Percentiles rank a stretch among this genome's conserved stretches.
phyloP scores from a whole-genome alignment of 1,140 invertebrate species.

The Anastatus disparis region DNA sequence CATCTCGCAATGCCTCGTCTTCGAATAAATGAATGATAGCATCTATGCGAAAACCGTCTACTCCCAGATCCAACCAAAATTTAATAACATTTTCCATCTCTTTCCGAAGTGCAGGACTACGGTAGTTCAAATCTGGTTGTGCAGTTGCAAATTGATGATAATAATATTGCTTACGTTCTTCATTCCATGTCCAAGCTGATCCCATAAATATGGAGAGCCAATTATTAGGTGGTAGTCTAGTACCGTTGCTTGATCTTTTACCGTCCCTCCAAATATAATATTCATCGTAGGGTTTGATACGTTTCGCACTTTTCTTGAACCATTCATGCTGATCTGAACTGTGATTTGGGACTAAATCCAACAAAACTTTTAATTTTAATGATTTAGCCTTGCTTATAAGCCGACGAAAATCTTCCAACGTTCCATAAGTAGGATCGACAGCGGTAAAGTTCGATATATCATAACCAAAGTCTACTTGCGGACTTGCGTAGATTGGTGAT shows the following conservation, averaged over 20 bases:
- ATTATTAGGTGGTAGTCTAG: constrained; percentile 51
- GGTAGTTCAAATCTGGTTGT: constrained; percentile 78
- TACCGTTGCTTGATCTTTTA: constrained; percentile 46
- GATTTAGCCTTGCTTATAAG: constrained; percentile 63
- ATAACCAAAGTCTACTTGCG: constrained; percentile 71
- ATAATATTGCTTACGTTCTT: constrained; percentile 70
- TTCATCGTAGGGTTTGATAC: constrained; percentile 71
- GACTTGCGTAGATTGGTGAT: constrained; percentile 70
- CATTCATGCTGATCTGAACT: constrained; percentile 76
- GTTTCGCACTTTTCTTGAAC: constrained; percentile 74
- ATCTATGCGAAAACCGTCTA: constrained; percentile 78
- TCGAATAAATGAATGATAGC: constrained; percentile 72
- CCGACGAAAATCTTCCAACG: not conserved
- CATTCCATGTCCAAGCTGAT: constrained; percentile 70
- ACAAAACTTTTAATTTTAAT: constrained; percentile 43
- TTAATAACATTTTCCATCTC: constrained; percentile 70
- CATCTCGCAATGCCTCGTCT: constrained; percentile 67
- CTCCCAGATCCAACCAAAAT: constrained; percentile 77
- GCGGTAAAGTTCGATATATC: constrained; percentile 42
- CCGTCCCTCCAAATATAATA: constrained; percentile 78
- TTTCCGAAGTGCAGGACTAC: constrained; percentile 68
- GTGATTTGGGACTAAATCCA: constrained; percentile 35
- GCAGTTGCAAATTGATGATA: constrained; percentile 71
- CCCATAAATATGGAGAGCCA: constrained; percentile 63
- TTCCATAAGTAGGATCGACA: constrained; percentile 61